Conservation (phyloP, 2,113 vertebrate species). For the Epinephelus fuscoguttatus region DNA sequence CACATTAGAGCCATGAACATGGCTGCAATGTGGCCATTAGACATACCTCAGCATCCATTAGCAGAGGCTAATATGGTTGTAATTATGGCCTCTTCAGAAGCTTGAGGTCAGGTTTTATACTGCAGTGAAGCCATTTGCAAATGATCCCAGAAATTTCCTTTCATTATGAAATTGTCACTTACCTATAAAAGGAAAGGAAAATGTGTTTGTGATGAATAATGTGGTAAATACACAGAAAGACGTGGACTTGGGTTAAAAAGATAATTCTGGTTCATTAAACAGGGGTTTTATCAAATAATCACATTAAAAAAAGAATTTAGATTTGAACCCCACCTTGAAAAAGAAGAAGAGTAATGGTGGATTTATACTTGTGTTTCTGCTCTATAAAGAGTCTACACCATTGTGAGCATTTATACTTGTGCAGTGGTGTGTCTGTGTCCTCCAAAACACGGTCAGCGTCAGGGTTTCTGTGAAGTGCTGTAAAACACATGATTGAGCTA, state of each 20-base stretch:
- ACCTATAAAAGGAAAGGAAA: neutral
- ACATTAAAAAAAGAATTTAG: neutral
- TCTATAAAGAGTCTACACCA: too few relatives aligned
- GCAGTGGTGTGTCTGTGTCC: too few relatives aligned
- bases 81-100: slow-evolving; percentile 38
- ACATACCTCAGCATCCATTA: slow-evolving; percentile 57
- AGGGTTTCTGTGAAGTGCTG: too few relatives aligned
- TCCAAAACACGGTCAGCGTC: too few relatives aligned
- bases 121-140: neutral
- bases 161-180: neutral
- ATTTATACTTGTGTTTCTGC: too few relatives aligned
- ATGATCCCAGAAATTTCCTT: neutral
- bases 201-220: slow-evolving; percentile 10
- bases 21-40: slow-evolving; percentile 48
- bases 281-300: neutral
- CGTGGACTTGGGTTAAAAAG: too few relatives aligned
- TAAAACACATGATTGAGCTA: too few relatives aligned
- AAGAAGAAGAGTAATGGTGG: too few relatives aligned
- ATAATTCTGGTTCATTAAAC: neutral
- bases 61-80: slow-evolving; percentile 1
- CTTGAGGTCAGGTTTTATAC: slow-evolving; percentile 14
- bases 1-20: slow-evolving; percentile 59
- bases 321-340: too few relatives aligned
- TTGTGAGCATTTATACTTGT: too few relatives aligned
- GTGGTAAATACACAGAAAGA: neutral